Evolutionary conservation across 2,113 vertebrate species (phyloP), one percentile per base, ranked within the genome.

Genomic region (Antechinus stuartii): DNA sequence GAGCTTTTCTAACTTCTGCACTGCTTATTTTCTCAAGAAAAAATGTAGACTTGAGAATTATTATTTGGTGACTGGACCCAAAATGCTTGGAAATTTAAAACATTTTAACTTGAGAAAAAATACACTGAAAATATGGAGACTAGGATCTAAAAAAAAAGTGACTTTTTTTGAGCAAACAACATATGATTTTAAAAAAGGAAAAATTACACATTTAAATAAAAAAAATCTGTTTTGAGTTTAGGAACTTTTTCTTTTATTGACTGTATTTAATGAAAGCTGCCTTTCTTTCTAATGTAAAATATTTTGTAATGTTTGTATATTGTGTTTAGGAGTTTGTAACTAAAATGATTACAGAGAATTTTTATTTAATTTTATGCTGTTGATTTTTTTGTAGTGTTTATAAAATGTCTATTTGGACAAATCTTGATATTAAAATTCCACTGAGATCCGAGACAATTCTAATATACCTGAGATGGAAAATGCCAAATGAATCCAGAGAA

Each of bases 341-440:
- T 91, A 24, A 90, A 54, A 89, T 93, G 16, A 46, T 91, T 97
- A 50, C 92, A 46, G 91, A 92, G 91, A 54, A 92, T 55, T 52
- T 52, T 52, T 52, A 52, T 96, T 97, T 96, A 96, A 96, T 94
- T 90, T 93, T 90, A 93, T 96, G 30, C 93, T 54, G 23, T 14
- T 57, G 89, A 27, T 92, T 93, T 92, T 84, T 92, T 54, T 27
- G 25, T 30, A 92, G 54, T 97, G 95, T 96, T 97, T 96, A 97
- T 95, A 89, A 68, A 96, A 94, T 22, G 92, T 96, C 90, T 53
- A 92, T 54, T 93, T 96, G 91, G 16, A 76, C 47, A 76, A 93
- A 54, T 90, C n/a, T 94, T 68, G 4, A 50, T 56, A 94, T 95
- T 96, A 92, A 96, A 97, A 84, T 91, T 68, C 22, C 25, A 27